Evolutionary conservation across 2,113 vertebrate species (phyloP).

Genomic region (Toxotes jaculatrix): DNA sequence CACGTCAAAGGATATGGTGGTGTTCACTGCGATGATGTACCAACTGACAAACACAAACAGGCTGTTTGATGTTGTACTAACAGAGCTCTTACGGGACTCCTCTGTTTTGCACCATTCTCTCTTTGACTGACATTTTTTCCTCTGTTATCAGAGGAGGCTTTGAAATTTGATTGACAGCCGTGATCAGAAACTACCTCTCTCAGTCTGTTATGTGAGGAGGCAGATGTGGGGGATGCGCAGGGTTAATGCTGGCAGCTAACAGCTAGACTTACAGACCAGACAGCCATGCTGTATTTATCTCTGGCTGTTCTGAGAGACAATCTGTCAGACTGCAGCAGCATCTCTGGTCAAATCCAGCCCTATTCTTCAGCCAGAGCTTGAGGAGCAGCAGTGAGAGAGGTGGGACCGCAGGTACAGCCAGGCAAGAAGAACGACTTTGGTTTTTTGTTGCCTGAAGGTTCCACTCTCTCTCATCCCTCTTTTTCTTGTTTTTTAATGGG

Average conservation of each 20-base stretch:
- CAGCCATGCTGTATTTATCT: conserved; percentile 60
- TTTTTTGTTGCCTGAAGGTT: conserved; percentile 30
- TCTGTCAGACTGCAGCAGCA: conserved; percentile 29
- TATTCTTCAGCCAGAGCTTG: conserved; percentile 38
- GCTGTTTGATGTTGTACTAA: conserved; percentile 43
- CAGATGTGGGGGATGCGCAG: background rate
- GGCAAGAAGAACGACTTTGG: conserved; percentile 7
- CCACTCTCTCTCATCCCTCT: conserved; percentile 14
- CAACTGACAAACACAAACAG: conserved; percentile 58
- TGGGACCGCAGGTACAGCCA: conserved; percentile 48
- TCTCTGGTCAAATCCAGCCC: conserved; percentile 47
- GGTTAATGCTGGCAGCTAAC: conserved; percentile 43
- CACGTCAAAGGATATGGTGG: conserved; percentile 14
- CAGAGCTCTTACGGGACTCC: conserved; percentile 28
- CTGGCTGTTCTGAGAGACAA: conserved; percentile 34
- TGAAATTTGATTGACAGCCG: conserved; percentile 62
- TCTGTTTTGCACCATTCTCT: conserved; percentile 18
- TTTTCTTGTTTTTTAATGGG: conserved; percentile 54
- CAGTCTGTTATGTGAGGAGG: conserved; percentile 36
- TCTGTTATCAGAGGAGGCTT: conserved; percentile 41
- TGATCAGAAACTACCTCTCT: conserved; percentile 46
- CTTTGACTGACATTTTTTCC: conserved; percentile 40
- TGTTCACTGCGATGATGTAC: conserved; percentile 18
- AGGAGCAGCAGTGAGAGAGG: conserved; percentile 46
- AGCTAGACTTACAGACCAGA: conserved; percentile 58